Evolutionary conservation across 1,140 invertebrate genomes (phyloP), one percentile per base, ranked within the genome.

Genomic region (Asobara japonica): DNA sequence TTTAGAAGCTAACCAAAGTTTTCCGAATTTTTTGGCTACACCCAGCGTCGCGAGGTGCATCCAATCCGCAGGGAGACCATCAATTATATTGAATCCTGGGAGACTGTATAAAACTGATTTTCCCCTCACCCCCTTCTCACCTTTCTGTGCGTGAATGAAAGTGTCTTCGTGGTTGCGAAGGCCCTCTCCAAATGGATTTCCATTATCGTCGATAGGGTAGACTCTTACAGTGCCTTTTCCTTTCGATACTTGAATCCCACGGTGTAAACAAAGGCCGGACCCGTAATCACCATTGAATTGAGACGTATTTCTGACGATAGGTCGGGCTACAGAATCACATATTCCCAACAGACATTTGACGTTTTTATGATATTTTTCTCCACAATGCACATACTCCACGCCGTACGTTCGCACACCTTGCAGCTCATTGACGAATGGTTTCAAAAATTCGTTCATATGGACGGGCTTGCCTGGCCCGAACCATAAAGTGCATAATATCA

Each of bases 11-110:
- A 81, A 79, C 77, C 71, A 81, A 29, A 77, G 72, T 10, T 64
- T 51, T 3, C 69, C 67, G 16, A 77, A 64, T 38, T 71, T 69
- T 1, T 62, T 31, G 18, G 51, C 71, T 3, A 79, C 67, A 11
- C 79, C 79, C 18, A 80, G 72, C 29, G 41, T 20, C 30, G 80
- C 73, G 20, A 56, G 61, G 31, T 82, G 81, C 79, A 82, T 81
- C 74, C 78, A 78, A 71, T 82, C 81, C 25, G 33, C 45, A 7
- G 38, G 61, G 16, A 77, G 5, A 56, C 33, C 56, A 0, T 56
- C 11, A 22, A 73, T 65, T 7, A 76, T 31, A 22, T 76, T 65
- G 29, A 74, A 76, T 27, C 51, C 51, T 22, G 74, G 72, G n/a
- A 73, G 30, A 38, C 69, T 25, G 13, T 16, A 61, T 65, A 74